These are phyloP conservation scores for Callopanchax toddi DNA, from an alignment of 2,113 vertebrate species.

Conservation along the genomic window DNA sequence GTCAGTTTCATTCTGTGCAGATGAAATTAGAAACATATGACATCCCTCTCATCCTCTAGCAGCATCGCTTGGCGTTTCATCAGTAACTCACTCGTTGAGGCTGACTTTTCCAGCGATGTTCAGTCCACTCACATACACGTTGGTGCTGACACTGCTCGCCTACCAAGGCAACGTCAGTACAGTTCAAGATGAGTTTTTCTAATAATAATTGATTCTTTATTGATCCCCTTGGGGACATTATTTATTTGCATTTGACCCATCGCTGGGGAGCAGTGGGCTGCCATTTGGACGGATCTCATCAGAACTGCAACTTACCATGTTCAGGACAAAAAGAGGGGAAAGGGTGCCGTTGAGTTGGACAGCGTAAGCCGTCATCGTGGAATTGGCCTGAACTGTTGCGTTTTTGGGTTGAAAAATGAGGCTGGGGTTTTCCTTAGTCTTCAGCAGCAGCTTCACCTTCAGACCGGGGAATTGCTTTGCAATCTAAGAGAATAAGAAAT, in stretches of 20 bases:
- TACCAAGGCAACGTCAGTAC: neutral
- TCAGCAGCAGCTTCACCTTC: conserved; percentile 75
- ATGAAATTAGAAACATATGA: conserved; percentile 38
- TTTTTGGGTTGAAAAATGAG: conserved; percentile 66
- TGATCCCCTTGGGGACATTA: too few species aligned
- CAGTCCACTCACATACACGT: conserved; percentile 54
- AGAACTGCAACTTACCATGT: conserved; percentile 67
- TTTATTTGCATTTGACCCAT: too few species aligned
- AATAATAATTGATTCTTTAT: neutral
- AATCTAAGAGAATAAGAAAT: conserved; percentile 58
- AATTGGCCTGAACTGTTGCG: conserved; percentile 44
- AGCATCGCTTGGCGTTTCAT: neutral
- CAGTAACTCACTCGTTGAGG: conserved; percentile 73
- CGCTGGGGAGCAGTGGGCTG: too few species aligned
- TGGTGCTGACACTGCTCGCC: conserved; percentile 62
- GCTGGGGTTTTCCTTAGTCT: conserved; percentile 44
- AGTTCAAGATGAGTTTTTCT: neutral
- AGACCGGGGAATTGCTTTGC: conserved; percentile 72
- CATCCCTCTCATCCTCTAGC: conserved; percentile 16
- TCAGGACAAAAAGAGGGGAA: conserved; percentile 75
- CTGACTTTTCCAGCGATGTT: conserved; percentile 66
- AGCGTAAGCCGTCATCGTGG: conserved; percentile 71
- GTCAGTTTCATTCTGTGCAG: conserved; percentile 73
- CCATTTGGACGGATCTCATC: too few species aligned
- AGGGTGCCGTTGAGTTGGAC: conserved; percentile 75